Evolutionary conservation across 2,113 vertebrate species (phyloP).

Genomic region (Lasiurus borealis): DNA sequence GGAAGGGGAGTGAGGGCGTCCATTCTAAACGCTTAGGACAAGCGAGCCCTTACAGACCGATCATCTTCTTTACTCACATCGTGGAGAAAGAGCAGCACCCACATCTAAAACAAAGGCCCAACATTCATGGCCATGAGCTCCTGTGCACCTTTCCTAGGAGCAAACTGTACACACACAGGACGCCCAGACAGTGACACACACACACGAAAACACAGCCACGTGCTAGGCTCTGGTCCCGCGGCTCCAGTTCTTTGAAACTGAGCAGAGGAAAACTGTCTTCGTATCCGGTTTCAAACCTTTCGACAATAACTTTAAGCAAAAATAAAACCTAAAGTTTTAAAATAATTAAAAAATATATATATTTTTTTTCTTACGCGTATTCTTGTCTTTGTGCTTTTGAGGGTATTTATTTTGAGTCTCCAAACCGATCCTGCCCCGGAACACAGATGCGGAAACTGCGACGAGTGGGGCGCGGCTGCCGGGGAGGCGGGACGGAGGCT

Average conservation of each 20-base stretch:
- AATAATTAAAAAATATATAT: rapidly evolving
- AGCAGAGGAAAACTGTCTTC: neutral
- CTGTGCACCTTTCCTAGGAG: neutral
- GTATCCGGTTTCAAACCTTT: constrained; percentile 57
- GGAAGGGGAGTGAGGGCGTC: rapidly evolving
- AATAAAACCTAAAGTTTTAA: neutral
- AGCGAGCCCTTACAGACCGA: neutral
- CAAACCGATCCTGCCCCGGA: rapidly evolving
- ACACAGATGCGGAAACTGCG: constrained; percentile 57
- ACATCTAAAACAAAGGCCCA: neutral
- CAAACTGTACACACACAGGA: neutral
- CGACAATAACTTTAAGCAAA: constrained; percentile 33
- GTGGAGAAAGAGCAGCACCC: neutral
- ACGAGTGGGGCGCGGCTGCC: rapidly evolving
- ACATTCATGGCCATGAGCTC: neutral
- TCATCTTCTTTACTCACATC: neutral
- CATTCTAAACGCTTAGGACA: neutral
- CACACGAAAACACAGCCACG: constrained; percentile 61
- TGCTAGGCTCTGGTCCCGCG: constrained; percentile 41
- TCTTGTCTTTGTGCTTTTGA: neutral
- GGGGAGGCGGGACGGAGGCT: neutral
- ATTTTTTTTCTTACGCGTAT: rapidly evolving
- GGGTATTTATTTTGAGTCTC: neutral
- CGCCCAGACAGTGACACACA: neutral
- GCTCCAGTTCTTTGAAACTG: constrained; percentile 41